A percentile compares a stretch with the other conserved stretches of the same genome.
Evolutionary conservation across 2,888 invertebrate genomes (phyloP).

Genomic region (Colostygia pectinataria): DNA sequence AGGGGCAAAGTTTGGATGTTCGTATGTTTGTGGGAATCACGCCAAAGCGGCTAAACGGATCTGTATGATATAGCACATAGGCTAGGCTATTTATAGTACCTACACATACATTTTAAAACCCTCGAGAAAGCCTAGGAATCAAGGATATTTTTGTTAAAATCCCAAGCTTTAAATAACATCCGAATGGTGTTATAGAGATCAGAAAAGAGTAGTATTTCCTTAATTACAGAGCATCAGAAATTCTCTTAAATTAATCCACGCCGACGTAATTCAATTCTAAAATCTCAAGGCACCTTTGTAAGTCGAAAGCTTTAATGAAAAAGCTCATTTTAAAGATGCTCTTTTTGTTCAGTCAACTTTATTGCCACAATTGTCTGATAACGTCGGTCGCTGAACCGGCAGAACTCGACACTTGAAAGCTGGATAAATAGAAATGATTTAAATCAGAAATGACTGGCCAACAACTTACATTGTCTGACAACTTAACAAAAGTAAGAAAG

Average conservation of each 20-base stretch:
- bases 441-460: too few species aligned
- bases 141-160: too few species aligned
- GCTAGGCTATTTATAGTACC: too few species aligned
- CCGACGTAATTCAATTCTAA: conserved; percentile 15
- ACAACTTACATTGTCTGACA: too few species aligned
- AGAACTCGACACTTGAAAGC: neutral
- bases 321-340: conserved; percentile 34
- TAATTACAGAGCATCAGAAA: neutral
- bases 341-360: conserved; percentile 36
- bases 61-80: too few species aligned
- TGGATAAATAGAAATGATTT: too few species aligned
- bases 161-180: neutral
- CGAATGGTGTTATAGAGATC: neutral
- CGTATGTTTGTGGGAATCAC: too few species aligned
- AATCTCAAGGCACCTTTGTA: conserved; percentile 12
- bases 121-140: too few species aligned
- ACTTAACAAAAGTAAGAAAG: too few species aligned
- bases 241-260: conserved; percentile 22
- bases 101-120: too few species aligned
- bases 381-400: neutral
- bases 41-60: too few species aligned
- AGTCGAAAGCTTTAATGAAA: conserved; percentile 37
- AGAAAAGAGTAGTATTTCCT: conserved; percentile 1
- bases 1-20: too few species aligned
- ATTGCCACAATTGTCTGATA: conserved; percentile 19